phyloP scores from a whole-genome alignment of 2,888 invertebrate genomes.

The Andrena bicolor region DNA sequence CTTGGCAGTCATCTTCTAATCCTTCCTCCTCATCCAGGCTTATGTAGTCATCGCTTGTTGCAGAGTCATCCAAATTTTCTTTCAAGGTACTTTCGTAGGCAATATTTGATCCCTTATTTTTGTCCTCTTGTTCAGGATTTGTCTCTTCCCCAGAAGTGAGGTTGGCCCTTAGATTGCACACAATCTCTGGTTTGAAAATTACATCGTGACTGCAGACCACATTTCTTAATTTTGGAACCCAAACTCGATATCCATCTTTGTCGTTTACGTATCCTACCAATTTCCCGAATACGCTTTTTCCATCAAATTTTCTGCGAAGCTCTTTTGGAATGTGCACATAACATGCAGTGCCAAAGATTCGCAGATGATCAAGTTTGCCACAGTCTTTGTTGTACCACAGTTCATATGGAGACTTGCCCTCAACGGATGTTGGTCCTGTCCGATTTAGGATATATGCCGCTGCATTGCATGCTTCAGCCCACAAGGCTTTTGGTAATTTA shows the following conservation, averaged over 20 bases:
- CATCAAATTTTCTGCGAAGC: not conserved
- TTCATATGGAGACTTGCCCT: not conserved
- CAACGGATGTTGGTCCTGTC: not conserved
- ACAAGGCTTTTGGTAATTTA: not conserved
- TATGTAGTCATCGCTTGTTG: too few species aligned
- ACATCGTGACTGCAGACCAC: not conserved
- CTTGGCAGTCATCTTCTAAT: not conserved
- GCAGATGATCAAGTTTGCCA: not conserved
- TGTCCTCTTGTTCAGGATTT: not conserved
- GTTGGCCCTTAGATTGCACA: not conserved
- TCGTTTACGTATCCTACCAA: constrained; percentile 5
- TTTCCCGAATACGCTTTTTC: not conserved
- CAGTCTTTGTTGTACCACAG: not conserved
- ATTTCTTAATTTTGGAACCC: not conserved
- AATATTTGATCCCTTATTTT: not conserved
- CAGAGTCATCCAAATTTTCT: not conserved
- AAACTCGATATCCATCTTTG: constrained; percentile 1
- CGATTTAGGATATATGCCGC: not conserved
- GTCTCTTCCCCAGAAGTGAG: not conserved
- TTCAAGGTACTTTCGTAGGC: not conserved
- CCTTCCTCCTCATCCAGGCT: not conserved
- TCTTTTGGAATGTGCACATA: not conserved
- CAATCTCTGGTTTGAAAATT: not conserved
- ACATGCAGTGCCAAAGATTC: not conserved
- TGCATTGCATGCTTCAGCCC: constrained; percentile 1